Percentiles rank a stretch among this genome's conserved stretches.
Evolutionary conservation across 2,888 invertebrate species (phyloP).

Genomic region (Harpagoxenus sublaevis): DNA sequence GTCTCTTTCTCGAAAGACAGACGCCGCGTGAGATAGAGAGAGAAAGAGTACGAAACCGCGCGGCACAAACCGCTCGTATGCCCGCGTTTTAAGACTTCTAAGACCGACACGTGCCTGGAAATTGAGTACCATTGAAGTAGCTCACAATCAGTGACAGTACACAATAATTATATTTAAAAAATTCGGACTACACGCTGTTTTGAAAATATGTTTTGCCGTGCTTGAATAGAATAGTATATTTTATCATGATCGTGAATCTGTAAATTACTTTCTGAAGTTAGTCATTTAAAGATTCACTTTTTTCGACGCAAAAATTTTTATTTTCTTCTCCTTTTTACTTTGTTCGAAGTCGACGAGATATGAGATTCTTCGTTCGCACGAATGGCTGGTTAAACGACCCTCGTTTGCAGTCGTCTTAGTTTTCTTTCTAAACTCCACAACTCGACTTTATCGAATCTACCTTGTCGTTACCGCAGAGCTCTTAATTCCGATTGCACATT

Average conservation of each 20-base stretch:
- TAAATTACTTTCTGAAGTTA: constrained; percentile 24
- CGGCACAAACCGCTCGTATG: no score
- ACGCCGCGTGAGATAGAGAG: no score
- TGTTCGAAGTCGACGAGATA: not conserved
- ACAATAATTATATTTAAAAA: constrained; percentile 61
- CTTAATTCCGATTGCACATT: constrained; percentile 34
- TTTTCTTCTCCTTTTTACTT: constrained; percentile 5
- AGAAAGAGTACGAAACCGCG: no score
- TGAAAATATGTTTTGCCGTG: constrained; percentile 6
- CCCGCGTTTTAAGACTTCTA: no score
- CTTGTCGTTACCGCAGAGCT: constrained; percentile 3
- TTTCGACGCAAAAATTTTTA: not conserved
- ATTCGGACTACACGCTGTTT: not conserved
- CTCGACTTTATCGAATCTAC: constrained; percentile 20
- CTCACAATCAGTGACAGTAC: constrained; percentile 58
- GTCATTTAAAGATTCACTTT: not conserved
- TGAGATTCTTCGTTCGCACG: constrained; percentile 25
- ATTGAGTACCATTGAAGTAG: no score
- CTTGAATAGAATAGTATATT: constrained; percentile 25
- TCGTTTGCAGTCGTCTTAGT: constrained; percentile 8
- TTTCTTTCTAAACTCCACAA: constrained; percentile 23
- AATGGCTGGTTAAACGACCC: constrained; percentile 25
- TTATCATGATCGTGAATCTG: constrained; percentile 2
- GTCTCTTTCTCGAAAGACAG: no score
- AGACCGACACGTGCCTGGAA: no score